Evolutionary conservation across 2,797 vertebrate genomes (phyloP).

Genomic region (Myripristis murdjan): DNA sequence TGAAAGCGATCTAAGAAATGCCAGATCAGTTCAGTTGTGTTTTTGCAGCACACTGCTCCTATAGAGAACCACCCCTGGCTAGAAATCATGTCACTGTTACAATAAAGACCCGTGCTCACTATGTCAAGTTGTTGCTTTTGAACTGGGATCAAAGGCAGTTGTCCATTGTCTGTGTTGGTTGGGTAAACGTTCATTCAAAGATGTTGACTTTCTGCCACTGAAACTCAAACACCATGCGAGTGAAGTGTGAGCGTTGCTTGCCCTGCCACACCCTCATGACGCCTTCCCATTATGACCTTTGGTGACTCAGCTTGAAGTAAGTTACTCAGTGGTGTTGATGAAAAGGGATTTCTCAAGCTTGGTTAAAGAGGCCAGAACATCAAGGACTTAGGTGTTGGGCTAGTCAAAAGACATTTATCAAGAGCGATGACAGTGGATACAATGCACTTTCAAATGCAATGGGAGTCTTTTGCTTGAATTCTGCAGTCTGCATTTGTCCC

Average conservation of each 20-base stretch:
- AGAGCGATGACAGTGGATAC: background rate
- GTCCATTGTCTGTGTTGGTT: slow-evolving; percentile 25
- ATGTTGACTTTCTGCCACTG: slow-evolving; percentile 76
- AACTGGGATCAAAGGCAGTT: slow-evolving; percentile 50
- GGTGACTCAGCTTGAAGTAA: slow-evolving; percentile 40
- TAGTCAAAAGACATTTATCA: background rate
- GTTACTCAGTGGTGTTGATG: slow-evolving; percentile 8
- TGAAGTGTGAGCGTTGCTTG: slow-evolving; percentile 24
- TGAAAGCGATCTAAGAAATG: too few relatives aligned
- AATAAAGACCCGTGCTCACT: background rate
- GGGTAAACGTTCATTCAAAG: slow-evolving; percentile 41
- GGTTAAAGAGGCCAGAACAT: slow-evolving; percentile 28
- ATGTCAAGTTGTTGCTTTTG: background rate
- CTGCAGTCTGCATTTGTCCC: background rate
- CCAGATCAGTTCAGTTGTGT: too few relatives aligned
- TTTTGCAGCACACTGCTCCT: background rate
- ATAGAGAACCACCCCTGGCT: too few relatives aligned
- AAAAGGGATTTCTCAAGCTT: slow-evolving; percentile 33
- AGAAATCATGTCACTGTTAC: background rate
- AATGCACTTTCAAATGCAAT: background rate
- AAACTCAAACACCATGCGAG: slow-evolving; percentile 76
- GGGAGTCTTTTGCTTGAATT: background rate
- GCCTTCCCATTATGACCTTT: slow-evolving; percentile 31
- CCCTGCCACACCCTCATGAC: slow-evolving; percentile 30
- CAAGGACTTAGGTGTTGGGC: slow-evolving; percentile 23